These are phyloP conservation scores for Melopsittacus undulatus DNA, from an alignment of 2,797 vertebrate species.

Conservation along the genomic window DNA sequence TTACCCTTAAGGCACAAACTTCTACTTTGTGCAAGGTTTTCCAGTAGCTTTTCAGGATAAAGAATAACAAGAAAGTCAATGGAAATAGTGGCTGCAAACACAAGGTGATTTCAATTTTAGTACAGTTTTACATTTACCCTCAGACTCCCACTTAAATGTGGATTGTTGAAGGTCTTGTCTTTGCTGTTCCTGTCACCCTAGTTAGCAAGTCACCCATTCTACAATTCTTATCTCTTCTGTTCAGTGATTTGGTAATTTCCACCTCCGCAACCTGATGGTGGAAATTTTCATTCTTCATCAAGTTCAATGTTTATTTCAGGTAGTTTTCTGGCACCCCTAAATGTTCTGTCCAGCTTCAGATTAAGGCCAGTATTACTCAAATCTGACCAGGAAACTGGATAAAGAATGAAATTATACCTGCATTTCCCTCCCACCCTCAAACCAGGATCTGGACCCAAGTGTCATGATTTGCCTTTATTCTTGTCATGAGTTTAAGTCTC, in stretches of 20 bases:
- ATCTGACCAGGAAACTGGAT: not conserved
- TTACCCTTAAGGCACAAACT: not conserved
- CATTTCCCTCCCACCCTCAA: not conserved
- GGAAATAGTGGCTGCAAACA: not conserved
- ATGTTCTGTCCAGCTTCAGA: not conserved
- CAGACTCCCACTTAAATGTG: not conserved
- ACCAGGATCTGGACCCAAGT: not conserved
- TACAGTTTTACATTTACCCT: not conserved
- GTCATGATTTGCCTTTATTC: not conserved
- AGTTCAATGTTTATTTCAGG: not conserved
- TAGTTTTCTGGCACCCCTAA: not conserved
- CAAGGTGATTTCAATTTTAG: not conserved
- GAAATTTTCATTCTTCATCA: not conserved
- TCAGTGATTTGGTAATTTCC: not conserved
- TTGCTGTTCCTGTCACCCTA: not conserved
- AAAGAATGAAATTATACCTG: not conserved
- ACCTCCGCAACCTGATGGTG: not conserved
- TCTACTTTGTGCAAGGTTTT: not conserved
- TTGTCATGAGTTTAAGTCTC: not conserved
- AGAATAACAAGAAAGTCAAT: not conserved
- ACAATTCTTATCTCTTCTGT: not conserved
- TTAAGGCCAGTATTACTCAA: not conserved
- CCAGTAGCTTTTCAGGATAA: not conserved
- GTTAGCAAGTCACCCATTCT: not conserved
- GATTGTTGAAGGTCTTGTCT: not conserved